phyloP scores from a whole-genome alignment of 2,888 invertebrate species.

The Eutolmus rufibarbis region DNA sequence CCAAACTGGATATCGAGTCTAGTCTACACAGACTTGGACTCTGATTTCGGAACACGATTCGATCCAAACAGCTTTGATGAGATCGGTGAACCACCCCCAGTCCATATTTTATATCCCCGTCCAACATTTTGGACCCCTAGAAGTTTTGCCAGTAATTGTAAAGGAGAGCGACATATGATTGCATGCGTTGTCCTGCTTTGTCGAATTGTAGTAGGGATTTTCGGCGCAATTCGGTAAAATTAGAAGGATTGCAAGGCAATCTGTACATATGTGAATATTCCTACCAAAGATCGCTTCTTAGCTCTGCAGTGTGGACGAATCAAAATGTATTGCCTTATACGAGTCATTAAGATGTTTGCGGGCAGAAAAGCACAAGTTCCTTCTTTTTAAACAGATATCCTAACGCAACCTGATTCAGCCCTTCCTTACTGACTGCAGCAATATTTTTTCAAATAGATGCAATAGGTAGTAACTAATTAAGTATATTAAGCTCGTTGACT shows the following conservation, averaged over 20 bases:
- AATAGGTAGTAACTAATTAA: not conserved
- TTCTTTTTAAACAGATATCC: not conserved
- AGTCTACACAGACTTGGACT: slow-evolving; percentile 68
- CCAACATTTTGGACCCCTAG: slow-evolving; percentile 58
- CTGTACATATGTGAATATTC: slow-evolving; percentile 27
- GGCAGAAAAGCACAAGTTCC: slow-evolving; percentile 11
- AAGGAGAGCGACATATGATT: not conserved
- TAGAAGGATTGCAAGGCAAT: not conserved
- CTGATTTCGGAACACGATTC: slow-evolving; percentile 55
- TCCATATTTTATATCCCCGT: slow-evolving; percentile 74
- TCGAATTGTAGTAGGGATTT: slow-evolving; percentile 41
- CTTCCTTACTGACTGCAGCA: not conserved
- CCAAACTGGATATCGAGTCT: slow-evolving; percentile 71
- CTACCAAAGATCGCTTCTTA: not conserved
- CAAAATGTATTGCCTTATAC: slow-evolving; percentile 28
- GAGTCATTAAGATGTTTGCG: not conserved
- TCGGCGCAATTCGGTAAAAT: slow-evolving; percentile 43
- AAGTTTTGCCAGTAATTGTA: slow-evolving; percentile 13
- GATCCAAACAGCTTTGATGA: slow-evolving; percentile 69
- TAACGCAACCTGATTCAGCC: not conserved
- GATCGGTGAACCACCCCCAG: slow-evolving; percentile 72
- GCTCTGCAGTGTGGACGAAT: slow-evolving; percentile 17
- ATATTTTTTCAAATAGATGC: slow-evolving; percentile 11
- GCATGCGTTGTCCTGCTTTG: slow-evolving; percentile 41
- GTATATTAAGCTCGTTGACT: not conserved